Base-by-base conservation (phyloP, 2,888 invertebrate genomes). In the Elmis aenea region DNA sequence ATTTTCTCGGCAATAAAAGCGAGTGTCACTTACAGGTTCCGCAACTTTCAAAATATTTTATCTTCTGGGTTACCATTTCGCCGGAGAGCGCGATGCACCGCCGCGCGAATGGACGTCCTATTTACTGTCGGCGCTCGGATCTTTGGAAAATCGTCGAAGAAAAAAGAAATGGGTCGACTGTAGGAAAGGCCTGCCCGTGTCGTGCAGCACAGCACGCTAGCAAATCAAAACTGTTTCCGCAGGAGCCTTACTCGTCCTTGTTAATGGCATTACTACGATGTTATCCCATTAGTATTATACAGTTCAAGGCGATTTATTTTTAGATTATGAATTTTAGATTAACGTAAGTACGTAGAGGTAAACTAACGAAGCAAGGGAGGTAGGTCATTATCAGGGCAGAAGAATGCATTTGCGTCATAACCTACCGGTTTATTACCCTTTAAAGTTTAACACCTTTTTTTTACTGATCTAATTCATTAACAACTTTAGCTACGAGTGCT, bases 281-380 rank as follows among this genome's bases (percentile, higher is more conserved):
- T 38, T 38, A 39, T 26, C 38, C 30, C 22, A 38, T 38, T 38
- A 38, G 25, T 24, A 8, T 16, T 29, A 41, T 41, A 32, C 36
- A 42, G 42, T 42, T 42, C 42, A 42, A 42, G 42, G 42, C 23
- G 29, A 25, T 31, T 32, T 40, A 41, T 41, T 32, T 41, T 27
- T 41, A 36, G 41, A n/a, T n/a, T n/a, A n/a, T n/a, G n/a, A n/a
- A n/a, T n/a, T n/a, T n/a, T n/a, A n/a, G n/a, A n/a, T n/a, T n/a
- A n/a, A n/a, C n/a, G n/a, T n/a, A n/a, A n/a, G n/a, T n/a, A n/a
- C n/a, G n/a, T n/a, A n/a, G n/a, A n/a, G n/a, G n/a, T 3, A 3
- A 26, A 26, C 3, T 2, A 26, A 26, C 9, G 21, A 26, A 24
- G 15, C 2, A 28, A n/a, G n/a, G n/a, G n/a, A n/a, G n/a, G n/a